These are phyloP conservation scores for Agrochola circellaris DNA, from an alignment of 2,888 invertebrate genomes.

Conservation along the genomic window DNA sequence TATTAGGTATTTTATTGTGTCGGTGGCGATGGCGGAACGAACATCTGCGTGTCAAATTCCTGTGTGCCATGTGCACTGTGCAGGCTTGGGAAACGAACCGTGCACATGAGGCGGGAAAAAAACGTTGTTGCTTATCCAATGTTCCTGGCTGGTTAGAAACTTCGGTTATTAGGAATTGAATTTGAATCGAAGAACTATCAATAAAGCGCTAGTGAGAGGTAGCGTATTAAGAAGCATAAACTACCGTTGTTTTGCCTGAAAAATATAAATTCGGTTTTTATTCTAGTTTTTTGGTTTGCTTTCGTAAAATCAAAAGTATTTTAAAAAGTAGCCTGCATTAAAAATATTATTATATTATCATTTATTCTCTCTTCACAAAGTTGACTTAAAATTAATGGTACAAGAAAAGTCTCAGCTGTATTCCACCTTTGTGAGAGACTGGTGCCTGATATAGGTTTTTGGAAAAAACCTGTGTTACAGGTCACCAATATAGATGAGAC, in stretches of 20 bases:
- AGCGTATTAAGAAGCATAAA: neutral
- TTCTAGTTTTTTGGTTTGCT: neutral
- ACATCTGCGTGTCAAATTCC: slow-evolving; percentile 91
- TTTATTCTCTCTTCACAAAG: no score
- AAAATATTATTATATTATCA: no score
- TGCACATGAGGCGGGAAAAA: slow-evolving; percentile 79
- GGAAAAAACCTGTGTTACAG: no score
- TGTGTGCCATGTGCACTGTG: slow-evolving; percentile 89
- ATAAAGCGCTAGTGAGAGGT: neutral
- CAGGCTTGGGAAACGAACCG: slow-evolving; percentile 88
- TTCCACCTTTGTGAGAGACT: no score
- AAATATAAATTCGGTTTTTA: neutral
- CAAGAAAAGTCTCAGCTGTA: no score
- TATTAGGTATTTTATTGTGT: slow-evolving; percentile 87
- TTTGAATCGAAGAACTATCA: neutral
- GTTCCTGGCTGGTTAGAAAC: slow-evolving; percentile 42
- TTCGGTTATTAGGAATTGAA: slow-evolving; percentile 10
- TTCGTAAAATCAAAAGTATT: neutral
- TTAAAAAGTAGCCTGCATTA: neutral
- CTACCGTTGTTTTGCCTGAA: neutral
- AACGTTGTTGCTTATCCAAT: slow-evolving; percentile 73
- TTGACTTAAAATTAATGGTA: no score
- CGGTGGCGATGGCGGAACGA: slow-evolving; percentile 82
- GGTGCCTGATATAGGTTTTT: no score
- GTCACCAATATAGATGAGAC: neutral